Conservation (phyloP, 2,113 vertebrate genomes). For the Sebastes schlegelii region DNA sequence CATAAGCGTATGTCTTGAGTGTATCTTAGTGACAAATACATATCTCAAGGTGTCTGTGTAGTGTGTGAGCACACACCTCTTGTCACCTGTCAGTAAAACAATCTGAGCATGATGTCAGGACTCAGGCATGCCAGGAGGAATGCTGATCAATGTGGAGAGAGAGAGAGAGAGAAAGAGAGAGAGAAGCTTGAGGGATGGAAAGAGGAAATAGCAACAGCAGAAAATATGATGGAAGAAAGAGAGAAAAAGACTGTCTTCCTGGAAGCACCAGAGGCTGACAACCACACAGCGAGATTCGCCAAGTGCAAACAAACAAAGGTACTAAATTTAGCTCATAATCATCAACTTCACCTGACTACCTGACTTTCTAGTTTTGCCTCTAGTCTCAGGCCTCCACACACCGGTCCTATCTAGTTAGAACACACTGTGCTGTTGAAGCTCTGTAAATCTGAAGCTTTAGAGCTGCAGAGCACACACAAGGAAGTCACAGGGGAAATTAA, state of each 20-base stretch:
- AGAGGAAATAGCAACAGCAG: background rate
- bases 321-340: slow-evolving; percentile 29
- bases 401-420: background rate
- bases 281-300: background rate
- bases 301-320: background rate
- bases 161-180: slow-evolving; percentile 1
- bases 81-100: slow-evolving; percentile 8
- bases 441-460: background rate
- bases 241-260: background rate
- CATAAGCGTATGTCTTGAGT: background rate
- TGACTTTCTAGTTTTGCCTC: slow-evolving; percentile 16
- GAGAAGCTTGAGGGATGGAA: background rate
- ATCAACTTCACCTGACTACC: slow-evolving; percentile 17
- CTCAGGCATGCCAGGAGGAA: slow-evolving; percentile 24
- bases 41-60: background rate
- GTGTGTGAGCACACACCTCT: background rate
- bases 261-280: background rate
- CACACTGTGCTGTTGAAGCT: background rate
- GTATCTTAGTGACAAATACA: background rate
- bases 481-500: background rate
- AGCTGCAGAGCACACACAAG: background rate
- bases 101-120: slow-evolving; percentile 15
- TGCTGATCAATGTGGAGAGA: slow-evolving; percentile 2
- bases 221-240: background rate
- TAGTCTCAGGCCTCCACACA: background rate